phyloP scores from a whole-genome alignment of 2,113 vertebrate species.

The Muntiacus reevesi region DNA sequence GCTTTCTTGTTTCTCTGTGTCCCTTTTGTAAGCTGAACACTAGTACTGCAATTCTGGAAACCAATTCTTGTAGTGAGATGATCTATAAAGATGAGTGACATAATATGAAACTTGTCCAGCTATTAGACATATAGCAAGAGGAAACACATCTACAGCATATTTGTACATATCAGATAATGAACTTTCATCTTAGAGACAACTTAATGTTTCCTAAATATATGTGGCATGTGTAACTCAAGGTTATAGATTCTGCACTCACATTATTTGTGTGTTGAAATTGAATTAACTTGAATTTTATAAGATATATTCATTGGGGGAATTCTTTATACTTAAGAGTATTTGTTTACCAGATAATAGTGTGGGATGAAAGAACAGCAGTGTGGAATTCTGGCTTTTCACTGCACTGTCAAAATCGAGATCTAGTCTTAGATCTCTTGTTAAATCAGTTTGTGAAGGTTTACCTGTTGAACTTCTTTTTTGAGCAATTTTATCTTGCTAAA shows the following conservation, averaged over 20 bases:
- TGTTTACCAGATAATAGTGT: background rate
- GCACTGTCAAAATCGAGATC: background rate
- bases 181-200: background rate
- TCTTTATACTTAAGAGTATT: background rate
- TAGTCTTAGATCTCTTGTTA: background rate
- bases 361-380: background rate
- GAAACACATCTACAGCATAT: background rate
- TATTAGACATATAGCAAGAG: background rate
- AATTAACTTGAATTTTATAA: background rate
- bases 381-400: background rate
- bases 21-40: background rate
- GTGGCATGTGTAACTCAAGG: background rate
- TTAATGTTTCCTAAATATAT: background rate
- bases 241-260: background rate
- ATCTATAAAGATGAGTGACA: background rate
- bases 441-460: background rate
- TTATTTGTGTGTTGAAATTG: background rate
- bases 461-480: background rate
- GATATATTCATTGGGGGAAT: background rate
- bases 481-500: background rate
- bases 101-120: background rate
- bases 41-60: background rate
- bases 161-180: background rate
- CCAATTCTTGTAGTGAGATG: background rate
- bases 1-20: no score